Percentiles rank a stretch among this genome's conserved stretches.
These are phyloP conservation scores for Scaptomyza polygonia DNA, from an alignment of 2,888 invertebrate species.

Conservation along the genomic window DNA sequence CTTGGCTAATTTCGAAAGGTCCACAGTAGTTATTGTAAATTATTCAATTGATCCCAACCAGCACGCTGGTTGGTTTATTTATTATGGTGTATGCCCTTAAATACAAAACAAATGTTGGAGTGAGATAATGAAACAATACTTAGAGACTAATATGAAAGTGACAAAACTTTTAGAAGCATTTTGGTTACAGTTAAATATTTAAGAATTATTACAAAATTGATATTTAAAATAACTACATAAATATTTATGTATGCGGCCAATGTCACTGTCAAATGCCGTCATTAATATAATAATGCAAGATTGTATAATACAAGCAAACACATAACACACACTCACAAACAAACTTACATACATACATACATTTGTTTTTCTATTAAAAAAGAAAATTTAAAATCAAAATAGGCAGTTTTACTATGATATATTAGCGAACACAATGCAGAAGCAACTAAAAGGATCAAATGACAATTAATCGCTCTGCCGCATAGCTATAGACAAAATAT, in stretches of 20 bases:
- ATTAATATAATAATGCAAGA: slow-evolving; percentile 62
- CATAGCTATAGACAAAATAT: not conserved
- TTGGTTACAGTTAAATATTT: slow-evolving; percentile 71
- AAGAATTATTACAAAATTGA: slow-evolving; percentile 71
- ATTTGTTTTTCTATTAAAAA: slow-evolving; percentile 75
- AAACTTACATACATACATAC: slow-evolving; percentile 21
- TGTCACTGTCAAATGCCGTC: slow-evolving; percentile 61
- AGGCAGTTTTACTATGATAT: slow-evolving; percentile 31
- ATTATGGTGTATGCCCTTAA: slow-evolving; percentile 70
- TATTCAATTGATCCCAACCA: slow-evolving; percentile 53
- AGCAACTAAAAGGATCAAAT: too few species aligned
- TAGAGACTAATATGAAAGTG: slow-evolving; percentile 79
- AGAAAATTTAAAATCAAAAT: slow-evolving; percentile 47
- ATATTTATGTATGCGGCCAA: slow-evolving; percentile 62
- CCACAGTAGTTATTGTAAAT: slow-evolving; percentile 75
- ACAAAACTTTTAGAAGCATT: slow-evolving; percentile 76
- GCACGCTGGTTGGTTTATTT: slow-evolving; percentile 23
- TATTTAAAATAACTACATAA: slow-evolving; percentile 62
- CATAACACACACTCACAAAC: slow-evolving; percentile 14
- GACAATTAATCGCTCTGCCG: not conserved
- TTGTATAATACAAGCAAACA: slow-evolving; percentile 56
- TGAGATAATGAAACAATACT: slow-evolving; percentile 84
- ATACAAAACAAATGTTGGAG: slow-evolving; percentile 82
- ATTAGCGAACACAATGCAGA: not conserved
- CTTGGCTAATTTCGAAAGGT: slow-evolving; percentile 67